Conservation (phyloP, 2,113 vertebrate species). For the Thomomys bottae region DNA sequence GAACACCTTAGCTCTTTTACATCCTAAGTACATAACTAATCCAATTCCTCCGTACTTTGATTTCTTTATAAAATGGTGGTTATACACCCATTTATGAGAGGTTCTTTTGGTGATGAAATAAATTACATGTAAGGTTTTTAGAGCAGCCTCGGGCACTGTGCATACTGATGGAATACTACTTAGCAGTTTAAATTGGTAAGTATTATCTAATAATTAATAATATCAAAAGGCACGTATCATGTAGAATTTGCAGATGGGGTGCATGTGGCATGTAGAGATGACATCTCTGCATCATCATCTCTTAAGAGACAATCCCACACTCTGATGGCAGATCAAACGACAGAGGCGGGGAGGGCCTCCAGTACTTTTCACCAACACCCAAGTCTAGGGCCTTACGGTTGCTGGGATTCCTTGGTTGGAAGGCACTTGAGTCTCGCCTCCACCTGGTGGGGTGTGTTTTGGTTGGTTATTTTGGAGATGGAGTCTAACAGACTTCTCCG, state of each 20-base stretch:
- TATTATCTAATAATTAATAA: not conserved
- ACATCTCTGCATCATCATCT: not conserved
- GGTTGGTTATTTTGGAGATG: no score
- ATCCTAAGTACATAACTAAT: not conserved
- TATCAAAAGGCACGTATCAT: not conserved
- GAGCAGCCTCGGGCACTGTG: not conserved
- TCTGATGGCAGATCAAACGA: no score
- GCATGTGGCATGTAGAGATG: not conserved
- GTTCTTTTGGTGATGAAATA: not conserved
- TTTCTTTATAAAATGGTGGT: no score
- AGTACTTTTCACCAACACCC: no score
- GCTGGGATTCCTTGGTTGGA: no score
- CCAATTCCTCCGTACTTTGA: not conserved
- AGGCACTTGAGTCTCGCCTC: no score
- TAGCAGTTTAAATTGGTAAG: constrained; percentile 6
- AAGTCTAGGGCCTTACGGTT: no score
- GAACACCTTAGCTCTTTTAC: not conserved
- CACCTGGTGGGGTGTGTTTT: no score
- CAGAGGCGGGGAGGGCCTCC: no score
- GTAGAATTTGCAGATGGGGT: not conserved
- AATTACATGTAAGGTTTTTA: not conserved
- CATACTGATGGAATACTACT: not conserved
- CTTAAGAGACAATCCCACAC: no score
- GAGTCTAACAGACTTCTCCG: no score
- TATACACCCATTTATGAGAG: no score